A percentile compares a stretch with the other conserved stretches of the same genome.
These are phyloP conservation scores for Drosophila neonasuta DNA, from an alignment of 2,888 invertebrate species.

Conservation along the genomic window DNA sequence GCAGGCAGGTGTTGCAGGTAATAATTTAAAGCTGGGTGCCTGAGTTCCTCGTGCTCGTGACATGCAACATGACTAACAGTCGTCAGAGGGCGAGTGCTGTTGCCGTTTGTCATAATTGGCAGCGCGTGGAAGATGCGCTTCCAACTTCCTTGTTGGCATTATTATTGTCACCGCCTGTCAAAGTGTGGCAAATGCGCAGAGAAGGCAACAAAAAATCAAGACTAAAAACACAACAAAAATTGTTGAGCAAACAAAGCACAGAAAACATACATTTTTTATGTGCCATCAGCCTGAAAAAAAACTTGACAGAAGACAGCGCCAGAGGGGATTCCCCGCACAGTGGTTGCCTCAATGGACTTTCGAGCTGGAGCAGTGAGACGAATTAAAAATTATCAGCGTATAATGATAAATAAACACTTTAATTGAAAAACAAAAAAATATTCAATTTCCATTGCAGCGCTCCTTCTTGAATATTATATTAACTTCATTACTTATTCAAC, in stretches of 20 bases:
- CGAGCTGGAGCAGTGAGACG: too few species aligned
- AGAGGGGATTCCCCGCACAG: slow-evolving; percentile 22
- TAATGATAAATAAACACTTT: too few species aligned
- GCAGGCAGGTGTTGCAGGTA: slow-evolving; percentile 66
- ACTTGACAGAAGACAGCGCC: neutral
- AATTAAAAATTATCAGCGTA: too few species aligned
- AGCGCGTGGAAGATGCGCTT: slow-evolving; percentile 69
- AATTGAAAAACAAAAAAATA: too few species aligned
- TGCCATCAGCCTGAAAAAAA: slow-evolving; percentile 17
- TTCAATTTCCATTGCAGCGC: too few species aligned
- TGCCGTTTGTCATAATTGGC: slow-evolving; percentile 70
- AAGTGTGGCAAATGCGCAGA: slow-evolving; percentile 52
- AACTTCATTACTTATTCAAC: too few species aligned
- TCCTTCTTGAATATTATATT: too few species aligned
- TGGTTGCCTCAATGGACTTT: slow-evolving; percentile 12
- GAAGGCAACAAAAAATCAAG: slow-evolving; percentile 10
- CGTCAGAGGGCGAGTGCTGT: slow-evolving; percentile 14
- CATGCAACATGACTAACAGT: slow-evolving; percentile 45
- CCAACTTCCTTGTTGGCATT: slow-evolving; percentile 68
- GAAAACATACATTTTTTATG: slow-evolving; percentile 20
- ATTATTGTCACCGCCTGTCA: slow-evolving; percentile 51
- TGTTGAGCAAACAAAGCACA: slow-evolving; percentile 41
- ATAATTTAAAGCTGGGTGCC: slow-evolving; percentile 50
- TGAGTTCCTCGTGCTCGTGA: slow-evolving; percentile 55
- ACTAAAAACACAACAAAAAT: neutral